Evolutionary conservation across 2,113 vertebrate genomes (phyloP), one percentile per base, ranked within the genome.

Genomic region (Sigmodon hispidus): DNA sequence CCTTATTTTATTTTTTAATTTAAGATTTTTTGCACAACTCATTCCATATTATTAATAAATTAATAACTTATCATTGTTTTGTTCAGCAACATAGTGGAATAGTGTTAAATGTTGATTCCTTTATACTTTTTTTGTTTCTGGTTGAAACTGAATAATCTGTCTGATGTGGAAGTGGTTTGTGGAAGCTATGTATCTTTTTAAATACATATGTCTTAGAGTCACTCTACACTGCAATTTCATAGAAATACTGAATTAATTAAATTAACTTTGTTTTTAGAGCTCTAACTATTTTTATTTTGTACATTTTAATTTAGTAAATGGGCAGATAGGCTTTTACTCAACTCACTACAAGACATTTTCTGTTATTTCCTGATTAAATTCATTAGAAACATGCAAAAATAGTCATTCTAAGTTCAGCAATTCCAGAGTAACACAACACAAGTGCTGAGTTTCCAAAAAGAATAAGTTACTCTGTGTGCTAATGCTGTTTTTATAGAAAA

Each of bases 231-330:
- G n/a, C 57, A 29, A 19, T 50, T 90, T 95, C 17, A 31, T 61
- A 12, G 36, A 80, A 96, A 91, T 70, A 93, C 11, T 88, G 29
- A 16, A 6, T 61, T 80, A 40, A 3, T 48, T 85, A 80, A 79
- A n/a, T 11, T 16, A 61, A 52, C 16, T 36, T 29, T 84, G n/a
- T 73, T 55, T 79, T 69, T 57, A 16, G 15, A 61, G 3, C 26
- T 52, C 0, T 73, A 90, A 55, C 3, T 57, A 50, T 75, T 63
- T 81, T 87, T 72, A 57, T 81, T 81, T 76, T 92, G 13, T 34
- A 52, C 15, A 89, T 87, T 89, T 96, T 88, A 70, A 70, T 81
- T 93, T 91, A 65, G 4, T 61, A 92, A 89, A 45, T 86, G 55
- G 40, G 40, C 48, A 95, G 15, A 29, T 84, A 43, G 13, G 0